These are phyloP conservation scores for Ceyx melanurus DNA, from an alignment of 2,113 vertebrate species.

Conservation along the genomic window DNA sequence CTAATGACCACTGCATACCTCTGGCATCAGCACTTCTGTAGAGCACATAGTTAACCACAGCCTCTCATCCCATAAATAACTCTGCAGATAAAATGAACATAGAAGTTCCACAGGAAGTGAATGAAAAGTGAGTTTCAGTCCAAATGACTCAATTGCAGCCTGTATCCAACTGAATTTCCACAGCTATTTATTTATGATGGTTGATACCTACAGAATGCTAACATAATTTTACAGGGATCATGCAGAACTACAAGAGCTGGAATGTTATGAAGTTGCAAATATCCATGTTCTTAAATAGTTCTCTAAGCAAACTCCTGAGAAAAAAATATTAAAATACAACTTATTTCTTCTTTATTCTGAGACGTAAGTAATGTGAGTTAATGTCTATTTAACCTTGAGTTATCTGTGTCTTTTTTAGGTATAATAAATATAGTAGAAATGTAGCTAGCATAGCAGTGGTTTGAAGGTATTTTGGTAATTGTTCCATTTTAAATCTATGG, in stretches of 20 bases:
- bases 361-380: not conserved
- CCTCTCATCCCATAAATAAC: conserved; percentile 13
- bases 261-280: not conserved
- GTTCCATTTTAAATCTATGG: not conserved
- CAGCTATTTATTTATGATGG: not conserved
- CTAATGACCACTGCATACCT: not conserved
- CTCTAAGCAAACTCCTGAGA: not conserved
- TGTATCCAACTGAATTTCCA: not conserved
- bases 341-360: not conserved
- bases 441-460: not conserved
- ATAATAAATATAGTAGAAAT: not conserved
- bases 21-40: not conserved
- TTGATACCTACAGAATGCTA: not conserved
- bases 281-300: not conserved
- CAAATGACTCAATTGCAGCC: not conserved
- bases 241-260: not conserved
- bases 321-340: not conserved
- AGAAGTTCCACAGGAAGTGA: not conserved
- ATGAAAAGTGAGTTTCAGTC: not conserved
- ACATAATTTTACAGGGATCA: not conserved
- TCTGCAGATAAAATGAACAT: not conserved
- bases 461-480: not conserved
- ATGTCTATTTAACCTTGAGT: not conserved
- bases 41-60: not conserved
- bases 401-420: not conserved